A percentile compares a stretch with the other conserved stretches of the same genome.
Evolutionary conservation across 2,888 invertebrate genomes (phyloP).

Genomic region (Melipona beecheii): DNA sequence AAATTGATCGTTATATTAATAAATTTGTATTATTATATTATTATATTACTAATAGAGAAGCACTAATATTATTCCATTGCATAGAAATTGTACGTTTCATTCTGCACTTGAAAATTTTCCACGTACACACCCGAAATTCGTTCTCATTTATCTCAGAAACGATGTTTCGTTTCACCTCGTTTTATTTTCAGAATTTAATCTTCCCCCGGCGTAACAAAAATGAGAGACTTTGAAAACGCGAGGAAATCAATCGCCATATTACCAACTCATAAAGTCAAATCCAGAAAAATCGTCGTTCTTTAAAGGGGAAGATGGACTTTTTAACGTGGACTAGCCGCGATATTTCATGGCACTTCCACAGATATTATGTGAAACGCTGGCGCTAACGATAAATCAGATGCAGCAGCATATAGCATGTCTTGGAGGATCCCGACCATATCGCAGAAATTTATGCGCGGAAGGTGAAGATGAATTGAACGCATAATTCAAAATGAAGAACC

Average conservation of each 20-base stretch:
- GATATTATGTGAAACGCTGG: conserved; percentile 64
- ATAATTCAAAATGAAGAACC: conserved; percentile 66
- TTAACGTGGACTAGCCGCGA: conserved; percentile 49
- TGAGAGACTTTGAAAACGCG: background rate
- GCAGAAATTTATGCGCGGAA: conserved; percentile 63
- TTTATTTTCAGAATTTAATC: background rate
- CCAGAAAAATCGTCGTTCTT: conserved; percentile 4
- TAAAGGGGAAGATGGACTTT: background rate
- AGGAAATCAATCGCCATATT: background rate
- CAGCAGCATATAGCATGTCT: conserved; percentile 50
- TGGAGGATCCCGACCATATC: conserved; percentile 29
- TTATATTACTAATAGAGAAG: no score
- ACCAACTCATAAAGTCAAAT: background rate
- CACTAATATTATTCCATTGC: no score
- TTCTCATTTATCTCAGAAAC: no score
- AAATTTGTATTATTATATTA: no score
- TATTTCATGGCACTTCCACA: conserved; percentile 64
- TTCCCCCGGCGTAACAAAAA: background rate
- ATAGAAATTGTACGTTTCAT: no score
- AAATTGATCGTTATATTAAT: no score
- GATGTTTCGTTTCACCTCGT: background rate
- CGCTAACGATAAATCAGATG: conserved; percentile 65
- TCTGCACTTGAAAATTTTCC: no score
- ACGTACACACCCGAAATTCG: no score
- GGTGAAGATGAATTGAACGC: conserved; percentile 63